These are phyloP conservation scores for Alaudala cheleensis DNA, from an alignment of 2,113 vertebrate species.

Conservation along the genomic window DNA sequence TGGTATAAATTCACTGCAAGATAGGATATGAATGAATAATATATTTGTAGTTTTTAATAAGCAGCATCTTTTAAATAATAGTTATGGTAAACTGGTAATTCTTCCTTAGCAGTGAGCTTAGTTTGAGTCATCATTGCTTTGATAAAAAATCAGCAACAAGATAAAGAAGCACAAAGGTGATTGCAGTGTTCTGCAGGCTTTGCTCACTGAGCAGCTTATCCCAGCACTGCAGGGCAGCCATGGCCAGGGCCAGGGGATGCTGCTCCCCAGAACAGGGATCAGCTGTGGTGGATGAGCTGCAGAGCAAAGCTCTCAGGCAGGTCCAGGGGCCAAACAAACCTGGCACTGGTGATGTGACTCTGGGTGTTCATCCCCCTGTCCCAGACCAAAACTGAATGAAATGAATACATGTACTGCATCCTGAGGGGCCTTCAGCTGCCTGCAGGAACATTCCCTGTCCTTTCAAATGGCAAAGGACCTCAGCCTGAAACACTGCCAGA, in stretches of 20 bases:
- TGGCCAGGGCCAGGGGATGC: neutral
- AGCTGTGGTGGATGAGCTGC: neutral
- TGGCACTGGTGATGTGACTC: accelerated
- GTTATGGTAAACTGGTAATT: slow-evolving; percentile 19
- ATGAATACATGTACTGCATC: accelerated
- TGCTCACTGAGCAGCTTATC: neutral
- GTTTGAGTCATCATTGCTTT: slow-evolving; percentile 60
- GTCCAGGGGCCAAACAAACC: neutral
- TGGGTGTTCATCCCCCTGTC: neutral
- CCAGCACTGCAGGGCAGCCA: neutral
- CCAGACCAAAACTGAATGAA: neutral
- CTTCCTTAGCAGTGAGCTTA: slow-evolving; percentile 59
- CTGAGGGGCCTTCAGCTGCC: neutral
- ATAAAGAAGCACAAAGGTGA: slow-evolving; percentile 21
- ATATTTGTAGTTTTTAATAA: slow-evolving; percentile 56
- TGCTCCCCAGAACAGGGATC: neutral
- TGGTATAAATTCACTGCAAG: slow-evolving; percentile 59
- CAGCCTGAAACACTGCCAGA: neutral
- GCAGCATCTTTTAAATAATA: slow-evolving; percentile 58
- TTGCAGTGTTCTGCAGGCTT: neutral
- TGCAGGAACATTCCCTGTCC: neutral
- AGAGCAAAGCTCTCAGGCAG: neutral
- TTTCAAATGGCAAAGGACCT: neutral
- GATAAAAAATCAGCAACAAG: slow-evolving; percentile 36
- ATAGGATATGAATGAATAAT: slow-evolving; percentile 56